phyloP scores from a whole-genome alignment of 2,113 vertebrate genomes.

The Alligator sinensis region DNA sequence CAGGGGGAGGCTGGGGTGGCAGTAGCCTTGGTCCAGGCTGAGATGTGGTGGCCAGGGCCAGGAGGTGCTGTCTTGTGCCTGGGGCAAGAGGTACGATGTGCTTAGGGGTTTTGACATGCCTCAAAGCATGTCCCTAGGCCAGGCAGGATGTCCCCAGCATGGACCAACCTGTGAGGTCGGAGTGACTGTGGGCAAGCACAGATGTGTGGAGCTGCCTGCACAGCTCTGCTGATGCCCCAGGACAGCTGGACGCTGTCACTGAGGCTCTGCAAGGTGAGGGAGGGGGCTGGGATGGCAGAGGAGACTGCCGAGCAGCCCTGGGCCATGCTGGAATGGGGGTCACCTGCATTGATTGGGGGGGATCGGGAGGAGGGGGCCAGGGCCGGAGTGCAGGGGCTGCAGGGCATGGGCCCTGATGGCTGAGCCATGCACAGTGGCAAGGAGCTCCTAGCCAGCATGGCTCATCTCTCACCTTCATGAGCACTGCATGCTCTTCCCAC shows the following conservation, averaged over 20 bases:
- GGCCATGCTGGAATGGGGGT: no score
- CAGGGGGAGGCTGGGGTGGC: not conserved
- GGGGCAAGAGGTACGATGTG: not conserved
- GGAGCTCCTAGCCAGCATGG: no score
- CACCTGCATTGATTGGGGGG: not conserved
- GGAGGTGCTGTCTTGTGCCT: not conserved
- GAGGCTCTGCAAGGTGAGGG: not conserved
- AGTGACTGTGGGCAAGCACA: not conserved
- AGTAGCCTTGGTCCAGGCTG: not conserved
- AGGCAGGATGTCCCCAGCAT: fast-evolving
- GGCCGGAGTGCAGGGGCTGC: fast-evolving
- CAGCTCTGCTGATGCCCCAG: not conserved
- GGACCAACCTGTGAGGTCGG: fast-evolving
- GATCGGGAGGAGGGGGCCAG: fast-evolving
- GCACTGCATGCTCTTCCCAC: fast-evolving
- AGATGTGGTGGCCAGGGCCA: not conserved
- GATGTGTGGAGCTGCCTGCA: not conserved
- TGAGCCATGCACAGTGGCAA: not conserved
- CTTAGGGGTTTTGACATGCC: not conserved
- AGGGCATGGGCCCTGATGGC: fast-evolving
- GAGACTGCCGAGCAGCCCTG: no score
- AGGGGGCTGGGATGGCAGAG: not conserved
- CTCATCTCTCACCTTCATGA: no score
- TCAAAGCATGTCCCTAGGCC: not conserved
- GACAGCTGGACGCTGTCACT: not conserved